Base-by-base conservation (phyloP, 2,888 invertebrate species). In the Quadroppia sp. region DNA sequence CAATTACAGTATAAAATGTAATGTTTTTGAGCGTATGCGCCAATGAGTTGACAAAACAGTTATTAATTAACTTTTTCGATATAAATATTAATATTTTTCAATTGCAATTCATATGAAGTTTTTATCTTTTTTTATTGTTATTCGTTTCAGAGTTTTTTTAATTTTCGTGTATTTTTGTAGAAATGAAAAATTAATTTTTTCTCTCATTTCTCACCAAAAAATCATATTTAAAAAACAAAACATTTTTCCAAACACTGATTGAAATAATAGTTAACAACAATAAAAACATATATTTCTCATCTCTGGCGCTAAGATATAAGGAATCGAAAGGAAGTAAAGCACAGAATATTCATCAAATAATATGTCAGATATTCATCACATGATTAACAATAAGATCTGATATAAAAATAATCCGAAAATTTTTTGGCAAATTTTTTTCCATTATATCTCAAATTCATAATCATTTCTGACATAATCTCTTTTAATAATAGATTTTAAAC, bases 291-390 rank as follows among this genome's bases (percentile, higher is more conserved):
- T 36, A n/a, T 36, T 36, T 36, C 36, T 7, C 36, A 7, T 4
- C 36, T 36, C 36, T 36, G 36, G 36, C 4, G 25, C 1, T 23
- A 2, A 53, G 53, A 53, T 20, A 53, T 20, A 53, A 25, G 9
- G 3, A 3, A 53, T 20, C 20, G 53, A 53, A 3, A 53, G 53
- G 53, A 53, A 53, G 53, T 53, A 53, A 53, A 23, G 53, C 53
- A 53, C 53, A 53, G 13, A 11, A 53, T 53, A 53, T 6, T 53
- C 53, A 53, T 23, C 20, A 2, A 11, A 53, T 53, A 53, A 3
- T 53, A 3, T 53, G 53, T 53, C 48, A 53, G 53, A 53, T 53
- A 53, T 53, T n/a, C 53, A 53, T 53, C 53, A 53, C 23, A 23
- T 53, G 7, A 20, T 2, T 20, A 3, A 9, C 23, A 53, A 20